Conservation (phyloP, 2,113 vertebrate genomes). For the Eudyptes chrysolophus region DNA sequence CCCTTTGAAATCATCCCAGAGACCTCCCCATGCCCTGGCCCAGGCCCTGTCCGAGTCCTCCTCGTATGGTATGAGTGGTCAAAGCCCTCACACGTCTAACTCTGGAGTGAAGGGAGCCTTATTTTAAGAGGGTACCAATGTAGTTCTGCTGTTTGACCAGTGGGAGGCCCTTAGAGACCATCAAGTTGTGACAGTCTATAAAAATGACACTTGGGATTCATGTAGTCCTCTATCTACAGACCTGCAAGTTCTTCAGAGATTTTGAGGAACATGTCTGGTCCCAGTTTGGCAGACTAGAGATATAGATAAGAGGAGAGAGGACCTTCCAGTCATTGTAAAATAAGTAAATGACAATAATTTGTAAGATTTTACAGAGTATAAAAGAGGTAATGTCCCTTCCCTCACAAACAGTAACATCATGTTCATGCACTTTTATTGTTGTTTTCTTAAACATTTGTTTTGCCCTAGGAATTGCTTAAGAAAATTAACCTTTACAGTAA, state of each 20-base stretch:
- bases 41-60: background rate
- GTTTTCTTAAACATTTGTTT: background rate
- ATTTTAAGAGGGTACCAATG: background rate
- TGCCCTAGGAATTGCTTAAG: background rate
- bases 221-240: background rate
- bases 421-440: background rate
- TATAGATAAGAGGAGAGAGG: background rate
- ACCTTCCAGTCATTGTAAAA: background rate
- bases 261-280: background rate
- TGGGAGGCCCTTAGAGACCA: slow-evolving; percentile 60
- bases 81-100: background rate
- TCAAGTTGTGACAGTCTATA: background rate
- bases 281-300: background rate
- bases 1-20: background rate
- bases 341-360: background rate
- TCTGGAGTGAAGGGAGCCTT: background rate
- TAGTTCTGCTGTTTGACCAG: slow-evolving; percentile 40
- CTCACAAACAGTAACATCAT: background rate
- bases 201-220: background rate
- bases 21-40: background rate
- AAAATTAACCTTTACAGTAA: background rate
- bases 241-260: background rate
- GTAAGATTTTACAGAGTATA: background rate
- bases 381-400: background rate
- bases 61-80: accelerated